Conservation (phyloP, 2,113 vertebrate species). For the Xiphorhynchus elegans region DNA sequence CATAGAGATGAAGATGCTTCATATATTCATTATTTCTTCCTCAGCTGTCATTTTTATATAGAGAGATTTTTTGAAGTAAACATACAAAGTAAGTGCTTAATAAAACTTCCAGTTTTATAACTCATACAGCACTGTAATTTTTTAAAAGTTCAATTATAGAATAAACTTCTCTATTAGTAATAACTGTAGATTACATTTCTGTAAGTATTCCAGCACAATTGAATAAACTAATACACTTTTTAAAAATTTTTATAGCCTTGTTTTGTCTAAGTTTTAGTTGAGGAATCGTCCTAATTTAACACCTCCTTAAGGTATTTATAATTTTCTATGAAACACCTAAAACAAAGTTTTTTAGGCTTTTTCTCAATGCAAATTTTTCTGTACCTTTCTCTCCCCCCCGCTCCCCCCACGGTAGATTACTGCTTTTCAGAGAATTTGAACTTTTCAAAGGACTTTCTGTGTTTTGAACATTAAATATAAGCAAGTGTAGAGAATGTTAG, state of each 20-base stretch:
- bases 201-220: constrained; percentile 13
- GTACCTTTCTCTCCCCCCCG: neutral
- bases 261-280: neutral
- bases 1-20: constrained; percentile 52
- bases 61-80: neutral
- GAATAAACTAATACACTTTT: neutral
- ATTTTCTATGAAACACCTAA: neutral
- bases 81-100: neutral
- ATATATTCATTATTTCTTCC: constrained; percentile 39
- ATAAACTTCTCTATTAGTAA: neutral
- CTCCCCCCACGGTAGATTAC: neutral
- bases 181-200: neutral
- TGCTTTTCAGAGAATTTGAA: neutral
- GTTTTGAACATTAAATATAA: neutral
- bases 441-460: neutral
- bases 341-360: neutral
- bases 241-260: neutral
- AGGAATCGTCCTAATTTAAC: neutral
- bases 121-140: neutral
- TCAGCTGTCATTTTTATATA: constrained; percentile 4
- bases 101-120: constrained; percentile 23
- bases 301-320: neutral
- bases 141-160: neutral
- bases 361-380: neutral
- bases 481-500: neutral